Percentiles rank a stretch among this genome's conserved stretches.
These are phyloP conservation scores for Leptopilina boulardi DNA, from an alignment of 1,140 invertebrate genomes.

Conservation along the genomic window DNA sequence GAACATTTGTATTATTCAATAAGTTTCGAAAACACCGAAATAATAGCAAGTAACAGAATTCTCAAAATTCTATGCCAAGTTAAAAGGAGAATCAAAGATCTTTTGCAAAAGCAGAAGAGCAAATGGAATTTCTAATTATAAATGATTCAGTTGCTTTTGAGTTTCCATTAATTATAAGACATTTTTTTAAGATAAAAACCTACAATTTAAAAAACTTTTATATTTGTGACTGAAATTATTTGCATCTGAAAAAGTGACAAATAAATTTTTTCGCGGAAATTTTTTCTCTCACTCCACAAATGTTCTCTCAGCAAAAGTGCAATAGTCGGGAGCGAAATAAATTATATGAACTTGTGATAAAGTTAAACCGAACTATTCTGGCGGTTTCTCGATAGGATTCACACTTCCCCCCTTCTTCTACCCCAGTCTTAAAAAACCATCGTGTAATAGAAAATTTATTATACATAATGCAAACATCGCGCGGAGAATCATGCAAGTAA, in stretches of 20 bases:
- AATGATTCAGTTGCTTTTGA: too few relatives aligned
- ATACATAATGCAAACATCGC: not conserved
- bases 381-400: not conserved
- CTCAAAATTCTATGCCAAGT: too few relatives aligned
- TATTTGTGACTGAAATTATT: too few relatives aligned
- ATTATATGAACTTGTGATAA: conserved; percentile 12
- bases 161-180: too few relatives aligned
- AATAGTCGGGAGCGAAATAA: not conserved
- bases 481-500: not conserved
- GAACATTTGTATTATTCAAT: not conserved
- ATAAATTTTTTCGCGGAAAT: too few relatives aligned
- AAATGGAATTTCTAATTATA: too few relatives aligned
- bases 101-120: too few relatives aligned
- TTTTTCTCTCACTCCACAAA: not conserved
- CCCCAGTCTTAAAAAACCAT: not conserved
- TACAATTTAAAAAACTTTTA: too few relatives aligned
- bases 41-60: too few relatives aligned
- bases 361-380: conserved; percentile 15
- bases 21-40: too few relatives aligned
- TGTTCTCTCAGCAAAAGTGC: not conserved
- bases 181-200: too few relatives aligned
- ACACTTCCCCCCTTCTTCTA: not conserved
- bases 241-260: not conserved
- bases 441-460: not conserved
- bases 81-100: too few relatives aligned